Evolutionary conservation across 2,797 vertebrate species (phyloP).

Genomic region (Megaceryle alcyon): DNA sequence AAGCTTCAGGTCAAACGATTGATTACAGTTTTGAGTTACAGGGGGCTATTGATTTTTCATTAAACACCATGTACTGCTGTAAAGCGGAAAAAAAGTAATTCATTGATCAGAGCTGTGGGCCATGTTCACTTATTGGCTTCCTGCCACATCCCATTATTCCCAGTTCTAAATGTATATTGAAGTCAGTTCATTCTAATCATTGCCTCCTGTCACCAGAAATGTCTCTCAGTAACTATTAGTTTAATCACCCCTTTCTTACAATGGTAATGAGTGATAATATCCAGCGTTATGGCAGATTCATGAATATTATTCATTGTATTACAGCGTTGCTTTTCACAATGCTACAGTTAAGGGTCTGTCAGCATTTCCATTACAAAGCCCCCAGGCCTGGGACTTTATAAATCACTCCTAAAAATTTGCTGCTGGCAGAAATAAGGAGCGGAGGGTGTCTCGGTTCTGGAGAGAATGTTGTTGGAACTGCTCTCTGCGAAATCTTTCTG

Average conservation of each 20-base stretch:
- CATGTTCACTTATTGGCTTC: slow-evolving; percentile 88
- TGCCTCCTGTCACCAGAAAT: slow-evolving; percentile 81
- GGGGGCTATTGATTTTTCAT: slow-evolving; percentile 94
- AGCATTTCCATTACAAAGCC: slow-evolving; percentile 30
- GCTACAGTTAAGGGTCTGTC: slow-evolving; percentile 54
- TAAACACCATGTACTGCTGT: slow-evolving; percentile 78
- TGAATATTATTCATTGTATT: slow-evolving; percentile 60
- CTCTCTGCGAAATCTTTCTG: slow-evolving; percentile 12
- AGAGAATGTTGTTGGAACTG: neutral
- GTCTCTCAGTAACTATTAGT: slow-evolving; percentile 78
- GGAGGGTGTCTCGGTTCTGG: neutral
- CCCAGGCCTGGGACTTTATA: slow-evolving; percentile 18
- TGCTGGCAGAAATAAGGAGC: slow-evolving; percentile 1
- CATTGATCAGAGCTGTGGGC: slow-evolving; percentile 85
- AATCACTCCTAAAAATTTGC: slow-evolving; percentile 50
- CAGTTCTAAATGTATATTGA: slow-evolving; percentile 80
- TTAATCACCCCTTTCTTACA: slow-evolving; percentile 78
- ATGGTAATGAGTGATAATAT: slow-evolving; percentile 77
- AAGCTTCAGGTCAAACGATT: slow-evolving; percentile 81
- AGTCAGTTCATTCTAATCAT: slow-evolving; percentile 83
- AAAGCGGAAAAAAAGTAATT: slow-evolving; percentile 83
- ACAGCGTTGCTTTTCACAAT: neutral
- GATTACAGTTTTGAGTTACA: slow-evolving; percentile 81
- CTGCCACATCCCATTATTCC: slow-evolving; percentile 87
- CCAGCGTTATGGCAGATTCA: slow-evolving; percentile 57